A percentile compares a stretch with the other conserved stretches of the same genome.
These are phyloP conservation scores for Pica pica DNA, from an alignment of 2,113 vertebrate genomes.

Conservation along the genomic window DNA sequence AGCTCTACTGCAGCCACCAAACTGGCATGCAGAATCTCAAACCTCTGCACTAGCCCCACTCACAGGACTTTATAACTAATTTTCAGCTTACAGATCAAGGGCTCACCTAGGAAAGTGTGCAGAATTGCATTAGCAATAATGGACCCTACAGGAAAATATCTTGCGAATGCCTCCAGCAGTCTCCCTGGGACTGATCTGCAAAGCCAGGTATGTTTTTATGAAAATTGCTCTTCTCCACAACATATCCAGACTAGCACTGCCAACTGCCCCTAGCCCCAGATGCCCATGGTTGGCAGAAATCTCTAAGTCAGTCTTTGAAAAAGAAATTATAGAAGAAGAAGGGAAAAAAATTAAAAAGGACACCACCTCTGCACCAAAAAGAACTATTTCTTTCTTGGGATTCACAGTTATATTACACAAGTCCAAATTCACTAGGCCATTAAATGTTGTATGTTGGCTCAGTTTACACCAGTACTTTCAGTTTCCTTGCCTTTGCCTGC, in stretches of 20 bases:
- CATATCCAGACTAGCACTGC: background rate
- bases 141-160: background rate
- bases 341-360: background rate
- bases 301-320: background rate
- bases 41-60: background rate
- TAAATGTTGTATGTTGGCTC: background rate
- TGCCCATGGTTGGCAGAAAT: background rate
- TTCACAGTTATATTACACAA: background rate
- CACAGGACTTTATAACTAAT: background rate
- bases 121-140: background rate
- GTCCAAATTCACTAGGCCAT: background rate
- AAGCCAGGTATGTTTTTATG: background rate
- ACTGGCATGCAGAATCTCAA: background rate
- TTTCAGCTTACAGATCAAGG: background rate
- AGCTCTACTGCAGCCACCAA: background rate
- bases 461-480: background rate
- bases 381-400: background rate
- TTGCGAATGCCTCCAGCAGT: background rate
- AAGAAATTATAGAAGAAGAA: background rate
- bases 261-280: background rate
- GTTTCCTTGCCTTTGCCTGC: background rate
- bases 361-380: background rate
- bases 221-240: background rate
- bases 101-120: background rate
- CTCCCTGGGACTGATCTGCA: background rate